phyloP scores from a whole-genome alignment of 2,888 invertebrate species.

The Selenia dentaria region DNA sequence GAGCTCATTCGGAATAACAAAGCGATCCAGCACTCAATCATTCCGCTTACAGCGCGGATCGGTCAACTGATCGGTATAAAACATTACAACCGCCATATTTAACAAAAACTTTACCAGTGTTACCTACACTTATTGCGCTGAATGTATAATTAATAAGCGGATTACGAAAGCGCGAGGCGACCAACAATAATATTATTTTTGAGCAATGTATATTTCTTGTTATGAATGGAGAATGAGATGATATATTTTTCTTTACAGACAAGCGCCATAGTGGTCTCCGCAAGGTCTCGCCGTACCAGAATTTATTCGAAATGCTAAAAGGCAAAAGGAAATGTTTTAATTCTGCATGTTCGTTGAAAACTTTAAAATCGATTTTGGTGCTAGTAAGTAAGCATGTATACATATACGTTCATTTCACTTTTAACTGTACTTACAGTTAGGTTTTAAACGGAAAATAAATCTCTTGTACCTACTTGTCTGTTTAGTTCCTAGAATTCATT shows the following conservation, averaged over 20 bases:
- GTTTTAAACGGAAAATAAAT: too few relatives aligned
- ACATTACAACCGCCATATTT: slow-evolving; percentile 22
- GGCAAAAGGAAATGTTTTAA: too few relatives aligned
- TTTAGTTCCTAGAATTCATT: too few relatives aligned
- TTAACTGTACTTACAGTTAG: too few relatives aligned
- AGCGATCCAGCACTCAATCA: not conserved
- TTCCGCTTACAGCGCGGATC: not conserved
- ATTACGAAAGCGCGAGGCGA: slow-evolving; percentile 24
- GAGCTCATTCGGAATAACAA: too few relatives aligned
- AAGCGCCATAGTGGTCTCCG: slow-evolving; percentile 2
- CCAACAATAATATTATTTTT: slow-evolving; percentile 29
- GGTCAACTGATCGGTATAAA: slow-evolving; percentile 13
- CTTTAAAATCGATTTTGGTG: too few relatives aligned
- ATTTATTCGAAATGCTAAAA: too few relatives aligned
- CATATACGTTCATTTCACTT: too few relatives aligned
- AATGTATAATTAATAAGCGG: slow-evolving; percentile 31
- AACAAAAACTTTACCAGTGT: slow-evolving; percentile 10
- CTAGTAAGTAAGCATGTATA: too few relatives aligned
- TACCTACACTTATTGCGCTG: slow-evolving; percentile 23
- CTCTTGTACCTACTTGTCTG: too few relatives aligned
- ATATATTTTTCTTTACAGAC: slow-evolving; percentile 2
- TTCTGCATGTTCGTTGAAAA: too few relatives aligned
- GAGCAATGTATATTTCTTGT: slow-evolving; percentile 17
- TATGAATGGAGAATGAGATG: slow-evolving; percentile 16
- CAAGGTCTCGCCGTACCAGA: too few relatives aligned